Conservation (phyloP, 1,140 invertebrate species). For the Hormaphis cornu region DNA sequence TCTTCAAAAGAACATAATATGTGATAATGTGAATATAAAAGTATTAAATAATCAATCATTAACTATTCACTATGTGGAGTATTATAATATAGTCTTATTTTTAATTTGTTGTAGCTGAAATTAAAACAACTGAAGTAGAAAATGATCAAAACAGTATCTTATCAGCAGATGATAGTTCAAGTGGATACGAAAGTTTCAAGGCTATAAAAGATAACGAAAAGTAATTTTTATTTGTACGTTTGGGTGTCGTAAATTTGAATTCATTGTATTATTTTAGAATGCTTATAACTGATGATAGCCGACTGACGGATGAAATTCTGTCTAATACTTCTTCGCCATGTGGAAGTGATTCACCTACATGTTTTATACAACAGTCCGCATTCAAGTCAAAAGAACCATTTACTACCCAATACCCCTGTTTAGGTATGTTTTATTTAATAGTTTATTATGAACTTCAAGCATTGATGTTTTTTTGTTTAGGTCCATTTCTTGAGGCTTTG, state of each 20-base stretch:
- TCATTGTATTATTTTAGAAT: background rate
- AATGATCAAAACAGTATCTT: slow-evolving; percentile 49
- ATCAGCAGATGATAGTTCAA: slow-evolving; percentile 69
- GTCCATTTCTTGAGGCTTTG: slow-evolving; percentile 74
- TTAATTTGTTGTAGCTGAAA: slow-evolving; percentile 22
- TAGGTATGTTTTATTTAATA: background rate
- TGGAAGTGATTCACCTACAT: slow-evolving; percentile 30
- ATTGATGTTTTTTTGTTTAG: slow-evolving; percentile 42
- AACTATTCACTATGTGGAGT: no score
- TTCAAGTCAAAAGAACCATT: slow-evolving; percentile 14
- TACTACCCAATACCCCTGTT: slow-evolving; percentile 4
- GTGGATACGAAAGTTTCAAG: slow-evolving; percentile 69
- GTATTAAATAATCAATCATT: no score
- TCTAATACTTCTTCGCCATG: slow-evolving; percentile 32
- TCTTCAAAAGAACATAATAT: background rate
- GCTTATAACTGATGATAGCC: slow-evolving; percentile 6
- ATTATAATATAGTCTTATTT: background rate
- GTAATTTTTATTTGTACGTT: slow-evolving; percentile 35
- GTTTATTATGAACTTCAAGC: background rate
- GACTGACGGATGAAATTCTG: slow-evolving; percentile 5
- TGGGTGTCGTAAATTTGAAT: background rate
- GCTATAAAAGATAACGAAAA: slow-evolving; percentile 48
- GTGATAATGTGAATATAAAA: background rate
- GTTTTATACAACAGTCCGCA: background rate
- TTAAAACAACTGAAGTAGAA: slow-evolving; percentile 31